Evolutionary conservation across 2,888 invertebrate genomes (phyloP), one percentile per base, ranked within the genome.

Genomic region (Priocnemis perturbator): DNA sequence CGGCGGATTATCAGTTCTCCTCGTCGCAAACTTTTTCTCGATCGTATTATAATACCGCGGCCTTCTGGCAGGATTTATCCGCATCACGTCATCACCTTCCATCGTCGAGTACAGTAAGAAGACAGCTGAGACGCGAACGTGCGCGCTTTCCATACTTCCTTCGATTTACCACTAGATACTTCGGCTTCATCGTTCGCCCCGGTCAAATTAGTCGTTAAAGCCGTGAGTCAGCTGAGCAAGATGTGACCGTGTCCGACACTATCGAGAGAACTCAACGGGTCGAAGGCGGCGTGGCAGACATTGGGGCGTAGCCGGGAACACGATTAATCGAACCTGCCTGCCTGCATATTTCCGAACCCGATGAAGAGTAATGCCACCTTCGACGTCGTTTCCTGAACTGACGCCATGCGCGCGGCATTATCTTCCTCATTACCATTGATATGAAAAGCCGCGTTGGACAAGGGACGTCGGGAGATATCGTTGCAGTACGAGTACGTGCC

Each of bases 121-220:
- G 26, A 26, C 5, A 26, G 26, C 3, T 5, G 26, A 26, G 26
- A 5, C n/a, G n/a, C n/a, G n/a, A n/a, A n/a, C n/a, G n/a, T n/a
- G n/a, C n/a, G n/a, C n/a, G n/a, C n/a, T n/a, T n/a, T n/a, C 26
- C 26, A 26, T 26, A 26, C 26, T 26, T 26, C n/a, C n/a, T n/a
- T n/a, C n/a, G n/a, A n/a, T n/a, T n/a, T 26, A 26, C 26, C 37
- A 37, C 37, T 11, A 14, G 50, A 17, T n/a, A 50, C 3, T 26
- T 20, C 30, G 30, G 47, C 67, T 52, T 44, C 47, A 56, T 69
- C 30, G 63, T 37, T 21, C 64, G 44, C 61, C 17, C 50, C 55
- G 65, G 62, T 73, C 67, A 76, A 74, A 68, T 63, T 63, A 57
- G 53, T 67, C 69, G 60, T 78, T 74, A 71, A 79, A 37, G 68